Conservation (phyloP, 2,888 invertebrate genomes). For the Willowsia nigromaculata region DNA sequence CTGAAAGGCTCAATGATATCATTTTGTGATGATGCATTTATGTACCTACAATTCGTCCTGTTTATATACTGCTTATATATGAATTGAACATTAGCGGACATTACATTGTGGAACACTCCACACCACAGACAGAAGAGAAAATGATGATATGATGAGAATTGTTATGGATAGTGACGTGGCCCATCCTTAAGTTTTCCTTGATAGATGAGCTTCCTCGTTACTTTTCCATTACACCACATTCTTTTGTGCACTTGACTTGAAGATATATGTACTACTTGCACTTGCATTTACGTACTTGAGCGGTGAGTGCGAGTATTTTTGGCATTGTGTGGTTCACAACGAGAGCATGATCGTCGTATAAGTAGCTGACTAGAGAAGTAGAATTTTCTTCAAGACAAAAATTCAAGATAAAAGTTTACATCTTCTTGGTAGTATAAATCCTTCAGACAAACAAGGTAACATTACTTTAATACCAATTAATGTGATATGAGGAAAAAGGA, state of each 20-base stretch:
- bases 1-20: neutral
- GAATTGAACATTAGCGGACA: neutral
- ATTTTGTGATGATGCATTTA: neutral
- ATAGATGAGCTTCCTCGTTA: constrained; percentile 71
- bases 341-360: constrained; percentile 3
- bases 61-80: neutral
- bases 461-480: neutral
- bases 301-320: constrained; percentile 36
- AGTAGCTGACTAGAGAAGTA: neutral
- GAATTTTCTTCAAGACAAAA: neutral
- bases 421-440: constrained; percentile 6
- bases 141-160: constrained; percentile 53
- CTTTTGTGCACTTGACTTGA: constrained; percentile 14
- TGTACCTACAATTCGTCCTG: no score
- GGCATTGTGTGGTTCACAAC: constrained; percentile 45
- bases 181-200: constrained; percentile 62
- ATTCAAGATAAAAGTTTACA: neutral
- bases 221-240: constrained; percentile 57
- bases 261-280: constrained; percentile 14
- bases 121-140: neutral
- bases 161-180: constrained; percentile 64
- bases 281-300: neutral
- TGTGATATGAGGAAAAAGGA: neutral
- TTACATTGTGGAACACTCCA: neutral
- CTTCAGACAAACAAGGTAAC: constrained; percentile 24